Percentiles rank a stretch among this genome's conserved stretches.
Conservation (phyloP, 2,113 vertebrate species). For the Cheirogaleus medius region DNA sequence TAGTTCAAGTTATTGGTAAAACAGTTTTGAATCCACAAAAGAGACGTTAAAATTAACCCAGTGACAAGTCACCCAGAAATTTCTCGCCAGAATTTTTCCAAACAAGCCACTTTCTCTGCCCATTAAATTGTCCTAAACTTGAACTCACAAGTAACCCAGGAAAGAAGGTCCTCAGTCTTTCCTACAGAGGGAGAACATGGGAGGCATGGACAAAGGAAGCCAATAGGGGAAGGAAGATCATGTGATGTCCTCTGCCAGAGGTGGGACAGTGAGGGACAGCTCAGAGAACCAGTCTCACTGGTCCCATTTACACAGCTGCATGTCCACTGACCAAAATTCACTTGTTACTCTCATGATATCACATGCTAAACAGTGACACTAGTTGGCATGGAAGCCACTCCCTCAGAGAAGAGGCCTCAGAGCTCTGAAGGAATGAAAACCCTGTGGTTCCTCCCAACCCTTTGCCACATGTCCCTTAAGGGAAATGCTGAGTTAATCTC, state of each 20-base stretch:
- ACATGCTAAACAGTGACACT: neutral
- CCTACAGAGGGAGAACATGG: neutral
- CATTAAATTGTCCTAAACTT: neutral
- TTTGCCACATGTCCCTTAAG: neutral
- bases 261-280: neutral
- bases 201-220: neutral
- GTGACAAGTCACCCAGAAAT: neutral
- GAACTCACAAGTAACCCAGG: conserved; percentile 19
- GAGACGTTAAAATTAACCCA: neutral
- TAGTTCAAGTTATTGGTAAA: neutral
- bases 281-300: neutral
- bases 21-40: neutral
- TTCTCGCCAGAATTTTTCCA: neutral
- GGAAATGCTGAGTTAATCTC: neutral
- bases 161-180: neutral
- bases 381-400: neutral
- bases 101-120: conserved; percentile 15
- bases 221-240: neutral
- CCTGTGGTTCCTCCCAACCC: neutral
- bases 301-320: neutral
- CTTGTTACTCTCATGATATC: neutral
- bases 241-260: neutral
- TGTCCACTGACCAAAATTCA: neutral
- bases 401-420: neutral
- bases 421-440: neutral